phyloP scores from a whole-genome alignment of 2,797 vertebrate genomes.

The Sebastes trivittatus region DNA sequence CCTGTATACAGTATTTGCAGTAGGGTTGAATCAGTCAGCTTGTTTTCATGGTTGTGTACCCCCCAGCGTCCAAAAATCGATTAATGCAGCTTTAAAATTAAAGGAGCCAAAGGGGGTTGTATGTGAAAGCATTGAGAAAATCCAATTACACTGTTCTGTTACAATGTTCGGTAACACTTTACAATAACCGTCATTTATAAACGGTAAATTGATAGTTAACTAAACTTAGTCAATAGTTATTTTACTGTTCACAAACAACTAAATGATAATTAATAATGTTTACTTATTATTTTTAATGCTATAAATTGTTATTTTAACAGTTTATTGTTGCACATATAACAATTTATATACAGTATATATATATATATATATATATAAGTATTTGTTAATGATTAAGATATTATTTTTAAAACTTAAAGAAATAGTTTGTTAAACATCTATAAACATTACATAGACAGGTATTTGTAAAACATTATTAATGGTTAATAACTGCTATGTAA shows the following conservation, averaged over 20 bases:
- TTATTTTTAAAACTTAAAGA: too few relatives aligned
- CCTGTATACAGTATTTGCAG: background rate
- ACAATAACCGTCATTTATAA: background rate
- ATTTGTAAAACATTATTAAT: too few relatives aligned
- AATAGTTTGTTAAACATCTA: too few relatives aligned
- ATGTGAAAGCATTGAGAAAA: constrained; percentile 18
- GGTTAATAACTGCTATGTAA: too few relatives aligned
- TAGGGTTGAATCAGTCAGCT: background rate
- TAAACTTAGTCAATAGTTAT: background rate
- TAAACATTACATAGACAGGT: too few relatives aligned
- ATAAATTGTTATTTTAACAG: too few relatives aligned
- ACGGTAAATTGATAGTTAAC: background rate
- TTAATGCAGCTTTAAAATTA: constrained; percentile 33
- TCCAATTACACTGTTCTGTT: background rate
- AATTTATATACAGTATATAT: too few relatives aligned
- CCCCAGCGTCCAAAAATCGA: constrained; percentile 11
- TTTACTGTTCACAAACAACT: background rate
- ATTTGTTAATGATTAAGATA: too few relatives aligned
- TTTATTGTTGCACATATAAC: too few relatives aligned
- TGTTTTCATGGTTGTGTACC: constrained; percentile 20
- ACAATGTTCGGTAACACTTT: background rate
- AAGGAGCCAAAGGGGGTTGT: constrained; percentile 4
- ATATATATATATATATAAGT: too few relatives aligned
- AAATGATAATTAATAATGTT: too few relatives aligned
- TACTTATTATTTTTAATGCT: too few relatives aligned